Base-by-base conservation (phyloP, 2,888 invertebrate genomes). In the Ophion obscuratus region DNA sequence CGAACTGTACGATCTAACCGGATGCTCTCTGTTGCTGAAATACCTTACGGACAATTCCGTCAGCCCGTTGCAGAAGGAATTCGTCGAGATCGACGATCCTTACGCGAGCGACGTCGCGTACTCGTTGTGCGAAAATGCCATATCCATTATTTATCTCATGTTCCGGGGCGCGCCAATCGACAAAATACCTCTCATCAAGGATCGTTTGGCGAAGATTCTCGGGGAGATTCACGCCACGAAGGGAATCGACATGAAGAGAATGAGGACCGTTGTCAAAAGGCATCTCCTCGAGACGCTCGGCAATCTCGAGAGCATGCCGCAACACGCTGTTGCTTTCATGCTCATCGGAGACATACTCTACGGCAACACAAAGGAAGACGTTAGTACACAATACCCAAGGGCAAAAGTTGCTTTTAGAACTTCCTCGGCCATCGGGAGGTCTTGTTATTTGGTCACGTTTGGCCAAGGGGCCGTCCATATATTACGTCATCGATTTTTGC, bases 1-100 rank as follows among this genome's bases (percentile, higher is more conserved):
- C 0, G 95, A 96, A 77, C 92, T 96, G 85, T 95, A 95, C 88
- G 95, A 95, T 77, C 92, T 97, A 86, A 95, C 95, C 3, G 97
- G 96, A 7, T 96, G 96, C 87, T 95, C 96, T 53, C 94, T 98
- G 17, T 93, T 98, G 61, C 94, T 98, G 89, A 97, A 97, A 84
- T 98, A 98, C 94, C 94, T 99, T 81, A 97, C 97, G 14, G 97
- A 98, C 90, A 97, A 97, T n/a, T 96, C 98, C 10, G 97, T 97
- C 20, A 97, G 98, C 87, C 98, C 98, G 14, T 95, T 99, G 77
- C 97, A 98, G 91, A 96, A 96, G 90, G 96, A 96, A 91, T 97
- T 98, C 94, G 97, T 98, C 1, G 98, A 98, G 94, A 95, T 96
- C 76, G 96, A 96, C 71, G 97, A 98, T 91, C 97, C 98, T 0